phyloP scores from a whole-genome alignment of 2,113 vertebrate species.

The Himantopus leucocephalus region DNA sequence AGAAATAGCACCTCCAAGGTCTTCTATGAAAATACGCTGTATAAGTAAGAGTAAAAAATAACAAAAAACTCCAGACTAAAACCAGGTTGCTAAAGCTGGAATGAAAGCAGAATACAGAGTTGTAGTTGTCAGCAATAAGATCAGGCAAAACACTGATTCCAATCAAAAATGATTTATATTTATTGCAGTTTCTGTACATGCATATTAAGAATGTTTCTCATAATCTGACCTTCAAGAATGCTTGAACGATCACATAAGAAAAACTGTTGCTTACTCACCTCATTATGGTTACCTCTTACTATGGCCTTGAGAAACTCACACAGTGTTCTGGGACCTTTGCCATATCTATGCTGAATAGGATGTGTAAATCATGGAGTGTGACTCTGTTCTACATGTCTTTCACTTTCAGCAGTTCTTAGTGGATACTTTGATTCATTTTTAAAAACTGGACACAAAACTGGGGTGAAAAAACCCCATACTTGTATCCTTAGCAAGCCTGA shows the following conservation, averaged over 20 bases:
- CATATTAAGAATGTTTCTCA: background rate
- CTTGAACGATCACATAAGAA: background rate
- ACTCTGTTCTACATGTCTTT: background rate
- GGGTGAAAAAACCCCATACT: background rate
- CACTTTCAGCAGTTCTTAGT: background rate
- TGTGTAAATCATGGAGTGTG: background rate
- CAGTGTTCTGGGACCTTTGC: slow-evolving; percentile 20
- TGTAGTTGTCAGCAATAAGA: background rate
- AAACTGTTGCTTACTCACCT: background rate
- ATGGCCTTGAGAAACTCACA: background rate
- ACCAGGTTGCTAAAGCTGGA: background rate
- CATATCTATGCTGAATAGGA: background rate
- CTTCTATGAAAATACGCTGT: background rate
- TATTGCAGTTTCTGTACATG: background rate
- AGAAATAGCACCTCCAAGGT: background rate
- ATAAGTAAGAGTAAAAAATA: background rate
- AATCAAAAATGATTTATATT: background rate
- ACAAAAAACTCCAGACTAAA: background rate
- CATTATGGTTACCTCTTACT: background rate
- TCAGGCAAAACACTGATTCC: background rate
- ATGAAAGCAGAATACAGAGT: background rate
- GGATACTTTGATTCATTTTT: background rate
- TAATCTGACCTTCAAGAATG: background rate
- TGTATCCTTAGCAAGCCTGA: background rate
- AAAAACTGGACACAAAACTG: background rate